A percentile compares a stretch with the other conserved stretches of the same genome.
These are phyloP conservation scores for Sisyra nigra DNA, from an alignment of 2,888 invertebrate species.

Conservation along the genomic window DNA sequence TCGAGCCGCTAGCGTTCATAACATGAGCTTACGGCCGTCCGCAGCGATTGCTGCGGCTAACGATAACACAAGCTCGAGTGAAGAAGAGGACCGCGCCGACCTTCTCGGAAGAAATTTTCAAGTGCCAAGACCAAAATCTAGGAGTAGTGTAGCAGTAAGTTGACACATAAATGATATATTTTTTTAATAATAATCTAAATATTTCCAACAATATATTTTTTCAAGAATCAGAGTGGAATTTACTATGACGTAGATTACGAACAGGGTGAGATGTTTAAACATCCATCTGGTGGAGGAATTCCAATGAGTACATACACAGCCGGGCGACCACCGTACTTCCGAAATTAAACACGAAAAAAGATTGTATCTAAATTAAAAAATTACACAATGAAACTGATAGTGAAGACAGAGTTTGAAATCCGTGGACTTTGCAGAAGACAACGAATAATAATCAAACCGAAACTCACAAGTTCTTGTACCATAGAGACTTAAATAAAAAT, in stretches of 20 bases:
- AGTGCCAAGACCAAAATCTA: conserved; percentile 69
- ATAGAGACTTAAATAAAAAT: neutral
- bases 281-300: conserved; percentile 44
- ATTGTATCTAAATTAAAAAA: neutral
- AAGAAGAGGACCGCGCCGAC: conserved; percentile 60
- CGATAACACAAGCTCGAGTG: conserved; percentile 39
- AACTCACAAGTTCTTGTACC: conserved; percentile 2
- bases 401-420: no score
- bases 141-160: conserved; percentile 50
- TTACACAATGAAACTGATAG: neutral
- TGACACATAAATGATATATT: neutral
- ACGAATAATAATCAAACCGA: conserved; percentile 7
- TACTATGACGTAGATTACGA: conserved; percentile 85
- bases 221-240: conserved; percentile 76
- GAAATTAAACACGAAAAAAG: conserved; percentile 26
- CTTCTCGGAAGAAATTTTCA: conserved; percentile 54
- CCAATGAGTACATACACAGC: conserved; percentile 74
- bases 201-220: conserved; percentile 14
- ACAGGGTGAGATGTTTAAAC: conserved; percentile 35
- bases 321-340: conserved; percentile 48
- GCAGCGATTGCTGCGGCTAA: conserved; percentile 19
- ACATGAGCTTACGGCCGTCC: conserved; percentile 16
- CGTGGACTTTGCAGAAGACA: neutral
- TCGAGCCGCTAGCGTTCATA: conserved; percentile 23
- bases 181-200: no score